phyloP scores from a whole-genome alignment of 2,797 vertebrate species.

The Schizothorax lantsangensis region DNA sequence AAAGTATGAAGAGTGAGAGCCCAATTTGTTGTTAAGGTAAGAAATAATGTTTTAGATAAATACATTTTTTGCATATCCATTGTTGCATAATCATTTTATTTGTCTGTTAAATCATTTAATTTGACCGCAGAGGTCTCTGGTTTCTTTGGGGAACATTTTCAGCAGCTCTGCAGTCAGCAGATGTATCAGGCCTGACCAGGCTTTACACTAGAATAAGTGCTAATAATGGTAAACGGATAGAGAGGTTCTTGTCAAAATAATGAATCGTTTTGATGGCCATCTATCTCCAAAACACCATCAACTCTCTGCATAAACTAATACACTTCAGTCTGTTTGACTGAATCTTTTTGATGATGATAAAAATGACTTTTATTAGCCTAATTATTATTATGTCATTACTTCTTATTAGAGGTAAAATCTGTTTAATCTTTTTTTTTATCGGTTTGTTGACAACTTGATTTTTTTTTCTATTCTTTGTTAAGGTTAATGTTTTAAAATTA shows the following conservation, averaged over 20 bases:
- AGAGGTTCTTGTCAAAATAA: neutral
- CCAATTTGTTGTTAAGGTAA: constrained; percentile 30
- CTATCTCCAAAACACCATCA: neutral
- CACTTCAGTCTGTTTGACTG: neutral
- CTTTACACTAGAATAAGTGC: neutral
- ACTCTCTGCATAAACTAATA: neutral
- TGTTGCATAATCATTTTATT: neutral
- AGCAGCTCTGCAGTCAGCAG: too few relatives aligned
- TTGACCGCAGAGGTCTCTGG: neutral
- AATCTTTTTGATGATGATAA: neutral
- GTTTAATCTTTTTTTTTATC: too few relatives aligned
- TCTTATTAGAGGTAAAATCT: too few relatives aligned
- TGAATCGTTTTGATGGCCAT: neutral
- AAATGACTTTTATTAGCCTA: neutral
- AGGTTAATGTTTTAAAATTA: too few relatives aligned
- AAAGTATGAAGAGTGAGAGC: neutral
- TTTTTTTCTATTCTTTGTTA: too few relatives aligned
- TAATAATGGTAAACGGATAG: neutral
- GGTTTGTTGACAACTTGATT: too few relatives aligned
- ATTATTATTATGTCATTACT: neutral
- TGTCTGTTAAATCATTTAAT: neutral
- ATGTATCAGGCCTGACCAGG: neutral
- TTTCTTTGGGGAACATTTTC: neutral
- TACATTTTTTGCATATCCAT: neutral
- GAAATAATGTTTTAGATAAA: constrained; percentile 5